Evolutionary conservation across 2,113 vertebrate genomes (phyloP), one percentile per base, ranked within the genome.

Genomic region (Prolemur simus): DNA sequence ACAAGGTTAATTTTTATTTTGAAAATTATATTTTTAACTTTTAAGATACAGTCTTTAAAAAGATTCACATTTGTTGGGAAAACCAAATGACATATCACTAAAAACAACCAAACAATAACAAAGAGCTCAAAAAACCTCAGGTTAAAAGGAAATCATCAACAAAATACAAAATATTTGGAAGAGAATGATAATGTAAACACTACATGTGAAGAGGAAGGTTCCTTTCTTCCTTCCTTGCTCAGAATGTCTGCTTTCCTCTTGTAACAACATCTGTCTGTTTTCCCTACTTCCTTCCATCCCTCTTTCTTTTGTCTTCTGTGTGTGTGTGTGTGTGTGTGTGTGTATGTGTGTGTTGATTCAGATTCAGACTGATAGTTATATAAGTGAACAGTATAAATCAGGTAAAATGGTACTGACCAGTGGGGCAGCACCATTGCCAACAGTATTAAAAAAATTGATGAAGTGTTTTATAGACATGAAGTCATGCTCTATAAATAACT

Each of bases 1-100:
- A 60, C 29, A 60, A 74, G 85, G 89, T 52, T 74, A 42, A 45
- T 32, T 68, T 86, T 89, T 78, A 89, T 69, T 89, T 96, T 76
- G 49, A 29, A 80, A 89, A 34, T 66, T 32, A 14, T 25, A 58
- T 27, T 93, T 96, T 89, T 39, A 89, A 74, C 68, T 91, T 91
- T 85, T 42, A 89, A 47, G 54, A n/a, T 89, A 84, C 25, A 76
- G 10, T 52, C 49, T 68, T 74, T 92, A 66, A 21, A 94, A 94
- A 64, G 25, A 88, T 49, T 87, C 39, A 47, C 34, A 12, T 71
- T 47, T 71, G 45, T 49, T 91, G 37, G 39, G 84, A n/a, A 92
- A 96, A 74, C 23, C 68, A 74, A 1, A 15, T 71, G 58, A 14
- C 25, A 25, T 52, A 27, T 60, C 34, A 66, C 34, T 81, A 74